phyloP scores from a whole-genome alignment of 2,888 invertebrate species.

The Argyra leucocephala region DNA sequence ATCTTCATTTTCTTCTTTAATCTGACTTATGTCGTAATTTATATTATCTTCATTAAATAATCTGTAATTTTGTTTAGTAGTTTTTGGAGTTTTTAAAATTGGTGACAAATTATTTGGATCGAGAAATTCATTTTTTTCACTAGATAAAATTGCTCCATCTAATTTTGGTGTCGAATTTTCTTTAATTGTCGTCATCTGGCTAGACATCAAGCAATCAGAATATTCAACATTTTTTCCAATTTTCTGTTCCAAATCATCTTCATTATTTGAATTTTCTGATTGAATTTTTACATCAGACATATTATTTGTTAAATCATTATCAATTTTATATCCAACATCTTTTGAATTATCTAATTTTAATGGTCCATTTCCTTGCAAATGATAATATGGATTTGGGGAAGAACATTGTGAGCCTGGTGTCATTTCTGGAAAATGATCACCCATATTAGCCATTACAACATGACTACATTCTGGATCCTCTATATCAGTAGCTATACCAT shows the following conservation, averaged over 20 bases:
- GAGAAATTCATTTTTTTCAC: constrained; percentile 29
- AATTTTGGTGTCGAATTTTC: constrained; percentile 26
- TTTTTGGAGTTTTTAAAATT: constrained; percentile 28
- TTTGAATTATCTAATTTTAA: constrained; percentile 24
- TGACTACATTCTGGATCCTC: constrained; percentile 83
- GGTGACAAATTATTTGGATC: constrained; percentile 36
- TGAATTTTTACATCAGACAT: constrained; percentile 7
- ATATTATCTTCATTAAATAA: not conserved
- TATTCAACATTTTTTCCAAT: constrained; percentile 7
- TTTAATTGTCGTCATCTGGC: constrained; percentile 6
- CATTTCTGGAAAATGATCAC: constrained; percentile 40
- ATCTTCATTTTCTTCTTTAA: constrained; percentile 40
- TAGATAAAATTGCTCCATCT: constrained; percentile 26
- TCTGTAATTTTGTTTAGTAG: not conserved
- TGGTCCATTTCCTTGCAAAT: constrained; percentile 20
- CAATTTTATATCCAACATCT: constrained; percentile 13
- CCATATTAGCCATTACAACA: constrained; percentile 58
- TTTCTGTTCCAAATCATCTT: constrained; percentile 14
- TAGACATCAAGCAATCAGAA: constrained; percentile 10
- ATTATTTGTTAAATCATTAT: constrained; percentile 11
- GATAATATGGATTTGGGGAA: constrained; percentile 23
- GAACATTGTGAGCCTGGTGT: constrained; percentile 27
- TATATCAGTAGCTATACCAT: constrained; percentile 65
- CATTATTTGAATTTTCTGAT: constrained; percentile 14
- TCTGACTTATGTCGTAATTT: constrained; percentile 17